phyloP scores from a whole-genome alignment of 1,140 invertebrate genomes.

The Neodiprion fabricii region DNA sequence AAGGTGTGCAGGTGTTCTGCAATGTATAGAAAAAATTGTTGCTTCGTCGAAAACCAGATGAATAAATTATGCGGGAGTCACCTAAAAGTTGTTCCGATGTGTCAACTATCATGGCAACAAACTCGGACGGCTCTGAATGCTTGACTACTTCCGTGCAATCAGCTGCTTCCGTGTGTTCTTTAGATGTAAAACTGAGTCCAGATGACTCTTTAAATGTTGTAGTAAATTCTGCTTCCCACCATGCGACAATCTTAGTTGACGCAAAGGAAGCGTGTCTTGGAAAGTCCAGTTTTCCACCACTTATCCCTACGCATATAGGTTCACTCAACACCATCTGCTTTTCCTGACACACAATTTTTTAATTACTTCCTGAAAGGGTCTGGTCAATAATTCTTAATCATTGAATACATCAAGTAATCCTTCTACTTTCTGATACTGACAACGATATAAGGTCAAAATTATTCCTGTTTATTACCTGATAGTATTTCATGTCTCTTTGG shows the following conservation, averaged over 20 bases:
- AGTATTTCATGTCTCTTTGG: conserved; percentile 80
- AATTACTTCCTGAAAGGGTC: conserved; percentile 15
- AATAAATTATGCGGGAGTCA: conserved; percentile 22
- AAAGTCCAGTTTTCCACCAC: conserved; percentile 79
- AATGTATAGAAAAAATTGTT: conserved; percentile 23
- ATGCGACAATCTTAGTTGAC: conserved; percentile 77
- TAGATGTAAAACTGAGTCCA: conserved; percentile 51
- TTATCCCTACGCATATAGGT: conserved; percentile 73
- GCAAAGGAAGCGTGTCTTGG: conserved; percentile 81
- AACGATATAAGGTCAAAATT: background rate
- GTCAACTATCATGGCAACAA: conserved; percentile 71
- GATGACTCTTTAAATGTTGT: conserved; percentile 64
- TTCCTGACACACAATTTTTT: conserved; percentile 55
- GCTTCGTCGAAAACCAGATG: conserved; percentile 12
- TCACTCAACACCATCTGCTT: conserved; percentile 80
- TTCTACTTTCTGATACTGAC: background rate
- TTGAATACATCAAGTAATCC: conserved; percentile 11
- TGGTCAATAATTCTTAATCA: background rate
- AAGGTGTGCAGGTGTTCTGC: conserved; percentile 77
- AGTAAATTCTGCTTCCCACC: conserved; percentile 76
- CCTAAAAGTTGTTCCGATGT: conserved; percentile 71
- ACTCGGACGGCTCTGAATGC: conserved; percentile 75
- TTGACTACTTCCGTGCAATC: conserved; percentile 67
- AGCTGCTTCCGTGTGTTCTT: conserved; percentile 18
- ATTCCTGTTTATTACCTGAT: conserved; percentile 65